These are phyloP conservation scores for Desmophyllum pertusum DNA, from an alignment of 92 coral and sea anemone genomes.

Conservation along the genomic window DNA sequence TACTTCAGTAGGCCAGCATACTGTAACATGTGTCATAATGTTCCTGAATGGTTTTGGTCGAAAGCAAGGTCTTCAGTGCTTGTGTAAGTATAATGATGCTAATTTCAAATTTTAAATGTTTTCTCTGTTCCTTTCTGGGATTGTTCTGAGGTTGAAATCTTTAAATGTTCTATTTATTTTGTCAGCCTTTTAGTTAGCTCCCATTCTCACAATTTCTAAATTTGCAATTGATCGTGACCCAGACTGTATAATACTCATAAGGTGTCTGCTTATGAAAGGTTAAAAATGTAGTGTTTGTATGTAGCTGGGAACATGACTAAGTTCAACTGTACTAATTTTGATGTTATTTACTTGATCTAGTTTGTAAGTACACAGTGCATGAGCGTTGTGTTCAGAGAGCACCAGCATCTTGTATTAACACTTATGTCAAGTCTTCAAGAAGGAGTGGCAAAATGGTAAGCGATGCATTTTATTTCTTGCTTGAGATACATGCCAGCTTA, in stretches of 20 bases:
- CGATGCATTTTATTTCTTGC: neutral
- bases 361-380: conserved; percentile 97
- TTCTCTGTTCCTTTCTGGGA: too few relatives aligned
- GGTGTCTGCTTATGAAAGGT: too few relatives aligned
- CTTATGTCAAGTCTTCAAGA: conserved; percentile 93
- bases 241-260: too few relatives aligned
- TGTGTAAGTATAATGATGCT: conserved; percentile 84
- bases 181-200: too few relatives aligned
- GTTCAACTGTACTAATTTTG: neutral
- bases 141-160: too few relatives aligned
- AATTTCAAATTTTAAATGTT: neutral
- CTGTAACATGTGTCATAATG: conserved; percentile 98
- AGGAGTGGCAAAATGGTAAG: conserved; percentile 95
- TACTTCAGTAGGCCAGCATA: conserved; percentile 92
- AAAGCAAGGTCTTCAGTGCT: conserved; percentile 95
- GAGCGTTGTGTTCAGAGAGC: conserved; percentile 99
- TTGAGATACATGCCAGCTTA: neutral
- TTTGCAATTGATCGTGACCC: too few relatives aligned
- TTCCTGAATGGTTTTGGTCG: conserved; percentile 95
- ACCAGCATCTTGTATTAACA: conserved; percentile 97
- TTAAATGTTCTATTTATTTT: too few relatives aligned
- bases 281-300: too few relatives aligned
- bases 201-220: too few relatives aligned
- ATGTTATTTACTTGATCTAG: conserved; percentile 52
- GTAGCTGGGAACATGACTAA: too few relatives aligned